Base-by-base conservation (phyloP, 1,140 invertebrate species). In the Apolygus lucorum region DNA sequence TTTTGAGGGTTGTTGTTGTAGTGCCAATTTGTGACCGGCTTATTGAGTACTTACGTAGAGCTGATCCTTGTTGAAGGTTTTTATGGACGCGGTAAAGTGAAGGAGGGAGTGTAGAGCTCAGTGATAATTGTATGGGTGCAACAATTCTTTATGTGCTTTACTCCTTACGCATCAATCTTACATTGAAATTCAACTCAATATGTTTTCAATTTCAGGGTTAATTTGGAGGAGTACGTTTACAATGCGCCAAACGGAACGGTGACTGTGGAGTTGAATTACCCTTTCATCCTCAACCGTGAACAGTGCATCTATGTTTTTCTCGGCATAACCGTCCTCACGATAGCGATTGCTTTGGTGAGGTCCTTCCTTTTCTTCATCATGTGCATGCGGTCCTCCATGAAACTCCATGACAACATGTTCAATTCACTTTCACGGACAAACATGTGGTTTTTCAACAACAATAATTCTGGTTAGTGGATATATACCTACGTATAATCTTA, bases 361-460 rank as follows among this genome's bases (percentile, higher is more conserved):
- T 90, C 88, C 1, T 82, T 87, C 29, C 76, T 83, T 2, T 95
- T 94, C 77, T 92, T 93, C 72, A 80, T 82, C 73, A 85, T 91
- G 72, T 92, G 91, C 67, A 88, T 93, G 81, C 80, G 83, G 29
- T 88, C 92, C 2, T 94, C 93, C 0, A 84, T 87, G 64, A 86
- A 81, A n/a, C 79, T 94, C 1, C 94, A 97, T 75, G 89, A 95
- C 75, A 81, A 78, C 4, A 93, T 96, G 88, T 96, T 96, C 75
- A 78, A 81, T 13, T 87, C 87, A 63, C 85, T 97, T 1, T 85
- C 93, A 26, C 82, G 88, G 2, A 88, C 91, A 0, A 90, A 88
- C 0, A 93, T 96, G 84, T 82, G 84, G 11, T 96, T 96, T 79
- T 96, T 96, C 78, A 93, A 94, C 73, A 88, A 86, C 11, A 95